Evolutionary conservation across 2,888 invertebrate species (phyloP), one percentile per base, ranked within the genome.

Genomic region (Mellilla xanthometata): DNA sequence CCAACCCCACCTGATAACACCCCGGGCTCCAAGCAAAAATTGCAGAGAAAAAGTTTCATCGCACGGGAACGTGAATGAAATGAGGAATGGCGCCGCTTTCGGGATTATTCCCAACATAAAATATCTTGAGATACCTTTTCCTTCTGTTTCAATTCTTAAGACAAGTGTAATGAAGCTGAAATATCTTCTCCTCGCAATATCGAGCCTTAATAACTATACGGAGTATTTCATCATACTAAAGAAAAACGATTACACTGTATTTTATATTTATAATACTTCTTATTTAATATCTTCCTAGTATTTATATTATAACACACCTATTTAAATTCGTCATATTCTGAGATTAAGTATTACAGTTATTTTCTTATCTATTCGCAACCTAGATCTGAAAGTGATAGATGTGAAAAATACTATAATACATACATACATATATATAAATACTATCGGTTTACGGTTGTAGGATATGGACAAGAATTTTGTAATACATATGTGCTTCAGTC

Each of bases 21-120:
- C 82, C 81, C 81, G 79, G 78, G 81, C 80, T 80, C 83, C 76
- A 81, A 85, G 81, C 76, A 87, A 89, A 88, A 89, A 88, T 89
- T 88, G 88, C 88, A 87, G 83, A 87, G 87, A 88, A 88, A 89
- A 89, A 89, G 88, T 89, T 89, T 89, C 88, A 89, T 89, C 88
- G 88, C 87, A 71, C 71, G 81, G 81, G 79, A 84, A 89, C 89
- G 89, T 89, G 89, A 85, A 89, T 86, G 85, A 89, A 89, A 89
- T 89, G 86, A 86, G 81, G 86, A 88, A 89, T 88, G 82, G 82
- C 81, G 80, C 78, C 76, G 81, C 82, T 85, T 87, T 88, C 71
- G 81, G 81, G 84, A 84, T 88, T 88, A 88, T 87, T 84, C 75
- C 72, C 71, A 76, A 81, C 76, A 76, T 78, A 76, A 81, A 81